phyloP scores from a whole-genome alignment of 2,113 vertebrate species.

The Uropsilus gracilis region DNA sequence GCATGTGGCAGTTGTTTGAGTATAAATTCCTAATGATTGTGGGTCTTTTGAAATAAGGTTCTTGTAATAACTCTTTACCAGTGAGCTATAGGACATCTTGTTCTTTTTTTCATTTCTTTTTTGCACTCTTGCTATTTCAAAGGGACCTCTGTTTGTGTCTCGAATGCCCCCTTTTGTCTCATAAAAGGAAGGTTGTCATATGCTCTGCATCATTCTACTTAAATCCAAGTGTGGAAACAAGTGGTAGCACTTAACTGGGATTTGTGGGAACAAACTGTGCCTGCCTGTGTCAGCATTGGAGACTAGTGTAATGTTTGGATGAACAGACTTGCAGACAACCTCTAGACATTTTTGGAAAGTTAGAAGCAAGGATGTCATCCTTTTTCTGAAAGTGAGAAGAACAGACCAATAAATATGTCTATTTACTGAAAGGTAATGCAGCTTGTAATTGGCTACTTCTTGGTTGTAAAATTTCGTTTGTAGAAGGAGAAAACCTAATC shows the following conservation, averaged over 20 bases:
- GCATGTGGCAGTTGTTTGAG: neutral
- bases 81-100: neutral
- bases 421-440: neutral
- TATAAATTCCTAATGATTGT: neutral
- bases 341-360: slow-evolving; percentile 53
- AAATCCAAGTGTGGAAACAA: neutral
- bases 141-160: neutral
- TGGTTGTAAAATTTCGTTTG: slow-evolving; percentile 44
- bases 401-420: slow-evolving; percentile 1
- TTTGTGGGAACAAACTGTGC: neutral
- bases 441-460: slow-evolving; percentile 42
- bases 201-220: fast-evolving
- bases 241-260: neutral
- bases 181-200: neutral
- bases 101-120: neutral
- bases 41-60: neutral
- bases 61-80: neutral
- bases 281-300: neutral
- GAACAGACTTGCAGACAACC: neutral
- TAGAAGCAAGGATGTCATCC: slow-evolving; percentile 30
- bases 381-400: slow-evolving; percentile 28
- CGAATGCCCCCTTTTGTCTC: neutral
- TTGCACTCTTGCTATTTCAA: neutral
- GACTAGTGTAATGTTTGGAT: neutral
- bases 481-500: slow-evolving; percentile 17